Evolutionary conservation across 2,797 vertebrate genomes (phyloP), one percentile per base, ranked within the genome.

Genomic region (Micrastur ruficollis): DNA sequence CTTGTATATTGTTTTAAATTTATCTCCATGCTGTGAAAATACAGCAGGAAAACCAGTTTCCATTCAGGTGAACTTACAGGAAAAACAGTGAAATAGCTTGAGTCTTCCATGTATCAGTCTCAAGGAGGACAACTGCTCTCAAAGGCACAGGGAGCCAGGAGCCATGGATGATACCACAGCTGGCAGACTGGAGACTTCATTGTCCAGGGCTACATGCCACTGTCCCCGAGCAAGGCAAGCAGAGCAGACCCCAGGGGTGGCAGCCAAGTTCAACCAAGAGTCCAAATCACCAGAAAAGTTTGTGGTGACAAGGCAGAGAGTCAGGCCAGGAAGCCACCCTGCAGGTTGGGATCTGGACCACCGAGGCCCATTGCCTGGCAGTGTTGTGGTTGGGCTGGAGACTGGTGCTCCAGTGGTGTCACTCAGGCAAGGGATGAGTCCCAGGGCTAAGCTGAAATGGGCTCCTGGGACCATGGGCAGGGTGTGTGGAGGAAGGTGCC

Each of bases 211-310:
- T 31, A 62, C 22, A 63, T 47, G 17, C 31, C 32, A 40, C 34
- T 26, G 9, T 2, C 13, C 12, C 11, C 0, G 0, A 19, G 10
- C 0, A 1, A 63, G 14, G 17, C 1, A 3, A 94, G 29, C 34
- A 23, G 6, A 40, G n/a, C 55, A 55, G 31, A 7, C 9, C 7
- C 21, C 15, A 47, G 13, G 3, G 44, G 1, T 14, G 16, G 22
- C 56, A 59, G 29, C 9, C 13, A 44, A 23, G 9, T 76, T 46
- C 42, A 81, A 20, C 21, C 40, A 36, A 13, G 44, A 42, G 44
- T 53, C 38, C 25, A 65, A 27, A 32, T 21, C 34, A 44, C 16
- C 34, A 65, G 29, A 88, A 14, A 22, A 16, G 9, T 49, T 40
- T 62, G 34, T 21, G 15, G 9, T 73, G 55, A 55, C 5, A 23